These are phyloP conservation scores for Hyaena hyaena DNA, from an alignment of 2,113 vertebrate species.

Conservation along the genomic window DNA sequence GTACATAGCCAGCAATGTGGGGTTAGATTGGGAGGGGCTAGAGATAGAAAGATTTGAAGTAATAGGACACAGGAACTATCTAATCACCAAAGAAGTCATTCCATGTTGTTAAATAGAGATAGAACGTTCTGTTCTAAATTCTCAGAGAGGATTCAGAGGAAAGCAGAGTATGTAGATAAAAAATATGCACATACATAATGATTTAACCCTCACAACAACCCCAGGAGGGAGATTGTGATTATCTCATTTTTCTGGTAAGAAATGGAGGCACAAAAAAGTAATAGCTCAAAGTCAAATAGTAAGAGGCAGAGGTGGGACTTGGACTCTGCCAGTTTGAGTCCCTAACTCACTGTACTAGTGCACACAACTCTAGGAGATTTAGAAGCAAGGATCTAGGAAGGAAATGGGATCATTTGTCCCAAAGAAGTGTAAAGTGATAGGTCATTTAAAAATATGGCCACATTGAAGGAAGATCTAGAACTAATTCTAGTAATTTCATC, in stretches of 20 bases:
- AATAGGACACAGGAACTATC: neutral
- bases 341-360: neutral
- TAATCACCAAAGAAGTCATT: neutral
- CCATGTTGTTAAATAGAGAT: neutral
- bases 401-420: neutral
- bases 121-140: conserved; percentile 4
- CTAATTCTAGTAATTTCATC: neutral
- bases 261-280: neutral
- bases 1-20: neutral
- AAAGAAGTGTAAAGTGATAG: neutral
- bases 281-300: neutral
- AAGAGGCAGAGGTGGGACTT: neutral
- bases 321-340: neutral
- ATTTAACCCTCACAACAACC: neutral
- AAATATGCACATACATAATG: neutral
- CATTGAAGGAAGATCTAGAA: neutral
- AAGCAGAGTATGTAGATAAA: neutral
- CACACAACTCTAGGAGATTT: neutral
- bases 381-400: neutral
- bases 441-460: neutral
- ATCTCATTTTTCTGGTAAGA: conserved; percentile 6
- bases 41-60: neutral
- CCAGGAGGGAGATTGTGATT: neutral
- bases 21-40: neutral
- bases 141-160: neutral